These are phyloP conservation scores for Oscheius sp. DNA, from an alignment of 2,888 invertebrate genomes.

Conservation along the genomic window DNA sequence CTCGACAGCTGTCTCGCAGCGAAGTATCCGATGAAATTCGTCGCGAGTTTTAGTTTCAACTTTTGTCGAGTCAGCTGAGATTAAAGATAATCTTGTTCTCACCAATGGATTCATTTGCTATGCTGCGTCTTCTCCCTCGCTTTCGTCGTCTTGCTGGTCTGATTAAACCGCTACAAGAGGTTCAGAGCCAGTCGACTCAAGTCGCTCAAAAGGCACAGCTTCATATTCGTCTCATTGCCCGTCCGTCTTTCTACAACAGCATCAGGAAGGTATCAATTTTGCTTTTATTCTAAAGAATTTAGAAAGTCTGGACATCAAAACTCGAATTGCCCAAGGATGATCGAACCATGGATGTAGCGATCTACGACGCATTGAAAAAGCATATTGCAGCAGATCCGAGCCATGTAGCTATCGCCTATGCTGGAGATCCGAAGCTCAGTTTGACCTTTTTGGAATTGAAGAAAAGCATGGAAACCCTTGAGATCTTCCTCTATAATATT, in stretches of 20 bases:
- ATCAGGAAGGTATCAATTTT: neutral
- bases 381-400: neutral
- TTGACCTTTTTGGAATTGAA: slow-evolving; percentile 3
- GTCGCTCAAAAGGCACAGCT: neutral
- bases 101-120: too few relatives aligned
- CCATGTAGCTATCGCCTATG: neutral
- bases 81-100: too few relatives aligned
- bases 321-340: neutral
- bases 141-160: neutral
- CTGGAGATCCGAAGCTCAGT: neutral
- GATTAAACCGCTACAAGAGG: neutral
- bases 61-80: too few relatives aligned
- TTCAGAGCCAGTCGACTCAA: neutral
- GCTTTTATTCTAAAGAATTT: neutral
- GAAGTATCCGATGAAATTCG: too few relatives aligned
- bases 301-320: slow-evolving; percentile 1
- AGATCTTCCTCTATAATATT: neutral
- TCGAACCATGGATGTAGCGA: neutral
- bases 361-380: neutral
- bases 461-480: neutral
- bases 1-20: too few relatives aligned
- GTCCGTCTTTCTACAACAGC: neutral
- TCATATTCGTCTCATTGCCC: too few relatives aligned
- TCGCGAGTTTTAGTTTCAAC: too few relatives aligned
- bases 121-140: neutral